Conservation (phyloP, 2,797 vertebrate genomes). For the Natrix natrix region DNA sequence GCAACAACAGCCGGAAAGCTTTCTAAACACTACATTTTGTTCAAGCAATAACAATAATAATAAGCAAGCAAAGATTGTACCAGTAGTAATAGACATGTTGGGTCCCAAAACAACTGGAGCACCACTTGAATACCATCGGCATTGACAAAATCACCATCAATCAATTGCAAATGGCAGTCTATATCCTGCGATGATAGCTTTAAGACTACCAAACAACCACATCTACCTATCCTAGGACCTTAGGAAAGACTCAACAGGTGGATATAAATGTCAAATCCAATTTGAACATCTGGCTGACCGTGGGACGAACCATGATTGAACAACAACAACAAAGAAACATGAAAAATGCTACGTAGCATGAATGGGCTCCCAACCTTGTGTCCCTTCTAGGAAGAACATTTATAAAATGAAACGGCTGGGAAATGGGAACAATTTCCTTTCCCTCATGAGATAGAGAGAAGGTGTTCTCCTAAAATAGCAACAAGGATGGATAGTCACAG, state of each 20-base stretch:
- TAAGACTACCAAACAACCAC: not conserved
- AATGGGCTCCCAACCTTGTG: not conserved
- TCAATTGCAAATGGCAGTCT: not conserved
- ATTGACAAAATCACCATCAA: not conserved
- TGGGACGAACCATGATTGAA: not conserved
- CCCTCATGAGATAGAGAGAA: not conserved
- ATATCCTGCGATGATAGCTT: not conserved
- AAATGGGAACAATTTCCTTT: not conserved
- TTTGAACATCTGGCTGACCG: not conserved
- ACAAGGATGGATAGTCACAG: not conserved
- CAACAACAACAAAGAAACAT: not conserved
- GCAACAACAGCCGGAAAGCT: too few species aligned
- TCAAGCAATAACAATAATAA: not conserved
- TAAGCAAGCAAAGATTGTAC: not conserved
- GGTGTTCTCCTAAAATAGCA: not conserved
- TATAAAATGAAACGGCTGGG: not conserved
- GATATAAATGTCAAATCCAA: not conserved
- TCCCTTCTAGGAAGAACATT: not conserved
- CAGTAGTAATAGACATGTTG: not conserved
- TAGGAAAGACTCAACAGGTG: not conserved
- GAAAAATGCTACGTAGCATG: not conserved
- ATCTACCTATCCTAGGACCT: not conserved
- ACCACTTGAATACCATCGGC: not conserved
- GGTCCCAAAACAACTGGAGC: not conserved
- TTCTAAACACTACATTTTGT: not conserved